These are phyloP conservation scores for Polymixis flavicincta DNA, from an alignment of 2,888 invertebrate genomes.

Conservation along the genomic window DNA sequence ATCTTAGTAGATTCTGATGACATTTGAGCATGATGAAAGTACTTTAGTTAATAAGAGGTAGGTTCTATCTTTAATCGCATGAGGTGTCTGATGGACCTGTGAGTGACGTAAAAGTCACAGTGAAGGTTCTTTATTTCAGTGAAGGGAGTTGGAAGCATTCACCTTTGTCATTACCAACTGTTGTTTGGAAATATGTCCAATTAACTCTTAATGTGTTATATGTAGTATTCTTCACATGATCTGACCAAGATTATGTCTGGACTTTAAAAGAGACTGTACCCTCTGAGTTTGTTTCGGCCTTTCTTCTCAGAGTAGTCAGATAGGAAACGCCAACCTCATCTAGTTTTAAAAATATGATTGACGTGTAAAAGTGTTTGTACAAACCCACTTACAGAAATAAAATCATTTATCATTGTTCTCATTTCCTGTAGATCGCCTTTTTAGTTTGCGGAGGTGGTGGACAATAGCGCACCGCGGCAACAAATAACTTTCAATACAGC, in stretches of 20 bases:
- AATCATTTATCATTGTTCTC: background rate
- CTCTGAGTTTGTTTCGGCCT: too few species aligned
- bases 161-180: background rate
- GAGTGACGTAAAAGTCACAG: slow-evolving; percentile 18
- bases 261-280: too few species aligned
- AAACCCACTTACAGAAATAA: too few species aligned
- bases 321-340: too few species aligned
- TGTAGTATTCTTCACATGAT: too few species aligned
- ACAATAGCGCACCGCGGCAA: too few species aligned
- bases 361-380: too few species aligned
- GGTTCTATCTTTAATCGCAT: background rate
- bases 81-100: background rate
- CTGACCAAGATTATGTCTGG: too few species aligned
- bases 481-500: too few species aligned
- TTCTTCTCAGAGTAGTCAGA: too few species aligned
- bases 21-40: background rate
- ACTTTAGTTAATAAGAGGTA: background rate
- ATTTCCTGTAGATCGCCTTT: background rate
- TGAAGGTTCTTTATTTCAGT: slow-evolving; percentile 29
- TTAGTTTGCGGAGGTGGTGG: too few species aligned
- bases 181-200: background rate
- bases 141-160: slow-evolving; percentile 18
- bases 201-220: background rate
- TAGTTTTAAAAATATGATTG: too few species aligned
- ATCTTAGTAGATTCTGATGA: background rate